Percentiles rank a stretch among this genome's conserved stretches.
Conservation (phyloP, 2,888 invertebrate genomes). For the Venusia cambrica region DNA sequence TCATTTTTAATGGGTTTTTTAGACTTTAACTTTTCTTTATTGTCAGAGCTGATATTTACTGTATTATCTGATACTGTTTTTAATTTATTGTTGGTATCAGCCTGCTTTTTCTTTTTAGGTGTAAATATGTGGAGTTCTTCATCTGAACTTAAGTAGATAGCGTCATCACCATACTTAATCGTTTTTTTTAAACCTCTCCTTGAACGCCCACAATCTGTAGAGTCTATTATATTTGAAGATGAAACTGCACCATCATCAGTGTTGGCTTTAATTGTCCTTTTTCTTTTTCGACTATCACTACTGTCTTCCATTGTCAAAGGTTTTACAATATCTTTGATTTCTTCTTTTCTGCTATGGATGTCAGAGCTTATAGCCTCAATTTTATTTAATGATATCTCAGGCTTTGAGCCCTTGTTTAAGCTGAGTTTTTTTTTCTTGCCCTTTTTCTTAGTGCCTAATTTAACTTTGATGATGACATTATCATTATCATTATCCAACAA, state of each 20-base stretch:
- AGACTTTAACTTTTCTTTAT: slow-evolving; percentile 4
- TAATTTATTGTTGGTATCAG: slow-evolving; percentile 20
- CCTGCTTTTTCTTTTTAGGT: slow-evolving; percentile 53
- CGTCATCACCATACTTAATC: slow-evolving; percentile 59
- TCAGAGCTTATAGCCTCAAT: slow-evolving; percentile 14
- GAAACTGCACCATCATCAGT: slow-evolving; percentile 17
- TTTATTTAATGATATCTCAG: slow-evolving; percentile 24
- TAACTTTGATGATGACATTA: slow-evolving; percentile 54
- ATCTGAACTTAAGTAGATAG: slow-evolving; percentile 56
- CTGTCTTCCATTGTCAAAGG: slow-evolving; percentile 15
- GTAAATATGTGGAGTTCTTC: slow-evolving; percentile 70
- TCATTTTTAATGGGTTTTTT: slow-evolving; percentile 9
- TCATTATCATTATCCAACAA: slow-evolving; percentile 39
- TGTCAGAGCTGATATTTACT: slow-evolving; percentile 23
- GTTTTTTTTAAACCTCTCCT: slow-evolving; percentile 62
- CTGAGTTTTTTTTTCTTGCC: slow-evolving; percentile 44
- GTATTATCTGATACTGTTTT: slow-evolving; percentile 6
- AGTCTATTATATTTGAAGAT: slow-evolving; percentile 12
- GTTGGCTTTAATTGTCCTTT: slow-evolving; percentile 10
- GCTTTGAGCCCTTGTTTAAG: slow-evolving; percentile 31
- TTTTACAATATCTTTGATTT: neutral
- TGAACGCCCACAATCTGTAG: slow-evolving; percentile 44
- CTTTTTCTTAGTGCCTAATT: slow-evolving; percentile 53
- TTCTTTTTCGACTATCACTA: slow-evolving; percentile 26
- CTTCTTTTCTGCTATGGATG: no score